Percentiles rank a stretch among this genome's conserved stretches.
Evolutionary conservation across 2,797 vertebrate genomes (phyloP).

Genomic region (Coendou prehensilis): DNA sequence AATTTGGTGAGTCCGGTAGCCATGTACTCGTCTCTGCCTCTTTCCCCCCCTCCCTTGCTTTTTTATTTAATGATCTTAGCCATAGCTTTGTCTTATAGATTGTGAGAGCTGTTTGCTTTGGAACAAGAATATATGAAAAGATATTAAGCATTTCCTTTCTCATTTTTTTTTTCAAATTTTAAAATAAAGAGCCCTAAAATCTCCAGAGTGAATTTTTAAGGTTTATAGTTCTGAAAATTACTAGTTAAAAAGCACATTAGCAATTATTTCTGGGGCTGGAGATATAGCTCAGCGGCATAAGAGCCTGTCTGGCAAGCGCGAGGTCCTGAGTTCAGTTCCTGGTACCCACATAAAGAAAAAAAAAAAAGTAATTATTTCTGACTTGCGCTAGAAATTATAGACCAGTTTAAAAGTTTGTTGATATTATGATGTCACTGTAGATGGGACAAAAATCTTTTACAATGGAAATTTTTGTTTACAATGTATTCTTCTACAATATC

Average conservation of each 20-base stretch:
- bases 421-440: conserved; percentile 40
- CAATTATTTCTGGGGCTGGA: conserved; percentile 55
- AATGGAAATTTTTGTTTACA: conserved; percentile 60
- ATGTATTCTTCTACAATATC: background rate
- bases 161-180: background rate
- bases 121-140: conserved; percentile 65
- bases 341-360: too few species aligned
- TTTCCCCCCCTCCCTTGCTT: background rate
- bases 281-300: too few species aligned
- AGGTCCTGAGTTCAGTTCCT: too few species aligned
- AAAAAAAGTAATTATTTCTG: conserved; percentile 63
- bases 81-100: conserved; percentile 63
- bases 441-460: conserved; percentile 44
- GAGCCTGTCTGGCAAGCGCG: too few species aligned
- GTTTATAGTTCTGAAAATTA: conserved; percentile 68
- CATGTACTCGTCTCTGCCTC: background rate
- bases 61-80: conserved; percentile 56
- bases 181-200: conserved; percentile 66
- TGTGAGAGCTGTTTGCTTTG: conserved; percentile 65
- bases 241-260: conserved; percentile 57
- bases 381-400: conserved; percentile 58
- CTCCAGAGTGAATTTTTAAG: conserved; percentile 78
- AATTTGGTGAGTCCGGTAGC: background rate
- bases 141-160: conserved; percentile 61
- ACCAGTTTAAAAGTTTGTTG: conserved; percentile 62